These are phyloP conservation scores for Anguilla megastoma DNA, from an alignment of 2,797 vertebrate species.

Conservation along the genomic window DNA sequence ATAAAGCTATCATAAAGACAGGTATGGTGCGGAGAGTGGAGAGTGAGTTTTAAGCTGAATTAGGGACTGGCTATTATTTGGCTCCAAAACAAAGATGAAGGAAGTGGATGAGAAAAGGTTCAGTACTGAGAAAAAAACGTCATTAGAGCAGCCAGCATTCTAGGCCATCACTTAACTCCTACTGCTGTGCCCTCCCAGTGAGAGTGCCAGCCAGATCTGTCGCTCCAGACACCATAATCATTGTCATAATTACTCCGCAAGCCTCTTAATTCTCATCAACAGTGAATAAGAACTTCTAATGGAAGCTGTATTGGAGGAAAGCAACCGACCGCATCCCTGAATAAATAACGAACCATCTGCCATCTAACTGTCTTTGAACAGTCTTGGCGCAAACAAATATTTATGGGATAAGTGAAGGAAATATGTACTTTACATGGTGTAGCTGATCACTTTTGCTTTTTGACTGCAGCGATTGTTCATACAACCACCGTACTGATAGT, in stretches of 20 bases:
- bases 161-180: not conserved
- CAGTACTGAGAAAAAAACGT: not conserved
- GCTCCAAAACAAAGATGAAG: not conserved
- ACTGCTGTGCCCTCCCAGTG: not conserved
- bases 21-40: not conserved
- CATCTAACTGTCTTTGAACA: slow-evolving; percentile 9
- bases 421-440: not conserved
- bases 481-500: not conserved
- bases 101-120: not conserved
- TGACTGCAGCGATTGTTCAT: not conserved
- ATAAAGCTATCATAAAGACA: slow-evolving; percentile 20
- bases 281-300: not conserved
- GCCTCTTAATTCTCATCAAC: slow-evolving; percentile 22
- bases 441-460: not conserved
- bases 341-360: not conserved
- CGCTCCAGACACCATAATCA: slow-evolving; percentile 61
- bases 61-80: not conserved
- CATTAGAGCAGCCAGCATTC: not conserved
- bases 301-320: not conserved
- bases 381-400: not conserved
- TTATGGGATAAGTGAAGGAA: not conserved
- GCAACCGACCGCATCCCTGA: slow-evolving; percentile 13
- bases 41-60: not conserved
- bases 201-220: not conserved
- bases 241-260: slow-evolving; percentile 67